Evolutionary conservation across 2,888 invertebrate species (phyloP).

Genomic region (Acleris sparsana): DNA sequence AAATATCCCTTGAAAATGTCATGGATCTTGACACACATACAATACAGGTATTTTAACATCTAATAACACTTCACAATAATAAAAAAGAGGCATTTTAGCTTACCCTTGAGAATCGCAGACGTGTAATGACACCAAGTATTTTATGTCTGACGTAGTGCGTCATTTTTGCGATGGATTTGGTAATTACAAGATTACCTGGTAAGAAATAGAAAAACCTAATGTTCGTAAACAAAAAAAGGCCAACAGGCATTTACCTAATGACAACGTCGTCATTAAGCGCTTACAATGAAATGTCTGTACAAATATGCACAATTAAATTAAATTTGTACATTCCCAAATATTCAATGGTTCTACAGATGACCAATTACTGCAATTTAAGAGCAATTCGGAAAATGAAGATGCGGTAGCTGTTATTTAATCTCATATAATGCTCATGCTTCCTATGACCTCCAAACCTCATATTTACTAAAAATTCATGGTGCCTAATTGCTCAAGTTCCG

Average conservation of each 20-base stretch:
- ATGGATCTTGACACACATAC: slow-evolving; percentile 28
- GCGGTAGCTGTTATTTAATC: not conserved
- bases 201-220: too few relatives aligned
- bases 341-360: not conserved
- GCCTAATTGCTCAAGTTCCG: slow-evolving; percentile 63
- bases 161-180: slow-evolving; percentile 16
- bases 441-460: slow-evolving; percentile 48
- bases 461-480: slow-evolving; percentile 54
- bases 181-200: slow-evolving; percentile 1
- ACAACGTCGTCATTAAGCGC: too few relatives aligned
- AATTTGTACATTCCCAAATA: not conserved
- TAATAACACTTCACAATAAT: slow-evolving; percentile 25
- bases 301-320: too few relatives aligned
- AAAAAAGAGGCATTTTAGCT: slow-evolving; percentile 16
- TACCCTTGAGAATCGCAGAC: slow-evolving; percentile 4
- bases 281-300: too few relatives aligned
- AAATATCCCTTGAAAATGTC: slow-evolving; percentile 41
- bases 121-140: slow-evolving; percentile 9
- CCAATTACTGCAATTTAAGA: not conserved
- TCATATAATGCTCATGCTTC: slow-evolving; percentile 39
- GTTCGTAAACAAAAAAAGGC: too few relatives aligned
- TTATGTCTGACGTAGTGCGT: slow-evolving; percentile 8
- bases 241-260: too few relatives aligned
- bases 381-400: not conserved
- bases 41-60: slow-evolving; percentile 13